These are phyloP conservation scores for Tenthredo livida DNA, from an alignment of 2,888 invertebrate genomes.

Conservation along the genomic window DNA sequence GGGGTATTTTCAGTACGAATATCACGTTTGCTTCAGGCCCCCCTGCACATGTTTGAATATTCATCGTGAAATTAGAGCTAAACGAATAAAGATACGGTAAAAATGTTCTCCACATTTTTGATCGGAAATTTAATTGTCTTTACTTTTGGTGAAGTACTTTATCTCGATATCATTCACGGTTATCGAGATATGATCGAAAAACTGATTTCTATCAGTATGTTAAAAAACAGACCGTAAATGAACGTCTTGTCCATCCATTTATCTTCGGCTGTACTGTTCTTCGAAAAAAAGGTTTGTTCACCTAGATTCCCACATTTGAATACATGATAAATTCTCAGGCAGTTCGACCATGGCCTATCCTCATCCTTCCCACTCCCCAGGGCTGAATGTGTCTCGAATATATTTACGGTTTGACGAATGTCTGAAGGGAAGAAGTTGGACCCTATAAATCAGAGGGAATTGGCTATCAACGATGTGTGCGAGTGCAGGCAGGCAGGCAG, in stretches of 20 bases:
- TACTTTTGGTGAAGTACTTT: not conserved
- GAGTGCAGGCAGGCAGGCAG: no score
- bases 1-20: not conserved
- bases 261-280: not conserved
- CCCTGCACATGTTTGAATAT: not conserved
- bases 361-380: not conserved
- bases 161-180: not conserved
- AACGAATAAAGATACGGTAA: not conserved
- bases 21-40: not conserved
- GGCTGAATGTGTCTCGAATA: not conserved
- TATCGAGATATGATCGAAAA: not conserved
- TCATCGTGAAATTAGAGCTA: not conserved
- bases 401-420: constrained; percentile 33
- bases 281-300: not conserved
- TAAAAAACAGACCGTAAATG: no score
- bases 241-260: no score
- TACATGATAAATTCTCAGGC: not conserved
- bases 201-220: not conserved
- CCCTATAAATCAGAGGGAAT: constrained; percentile 35
- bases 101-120: not conserved
- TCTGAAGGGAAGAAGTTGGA: not conserved
- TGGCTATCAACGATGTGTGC: constrained; percentile 34
- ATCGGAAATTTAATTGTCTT: not conserved
- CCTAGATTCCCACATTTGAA: not conserved
- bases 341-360: not conserved